Evolutionary conservation across 2,888 invertebrate genomes (phyloP).

Genomic region (Brenthis ino): DNA sequence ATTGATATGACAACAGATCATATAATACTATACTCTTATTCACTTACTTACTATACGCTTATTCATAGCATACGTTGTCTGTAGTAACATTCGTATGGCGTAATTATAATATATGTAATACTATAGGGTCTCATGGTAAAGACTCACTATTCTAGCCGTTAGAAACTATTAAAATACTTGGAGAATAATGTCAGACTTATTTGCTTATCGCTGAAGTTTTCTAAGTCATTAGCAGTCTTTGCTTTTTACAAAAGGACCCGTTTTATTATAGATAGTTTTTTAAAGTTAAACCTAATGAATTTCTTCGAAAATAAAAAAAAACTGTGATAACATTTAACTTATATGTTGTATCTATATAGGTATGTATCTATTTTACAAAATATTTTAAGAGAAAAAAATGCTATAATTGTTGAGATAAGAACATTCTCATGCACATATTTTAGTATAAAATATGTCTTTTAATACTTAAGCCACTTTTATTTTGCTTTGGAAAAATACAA

Average conservation of each 20-base stretch:
- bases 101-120: not conserved
- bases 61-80: not conserved
- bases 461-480: too few relatives aligned
- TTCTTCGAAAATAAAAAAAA: constrained; percentile 1
- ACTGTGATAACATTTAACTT: not conserved
- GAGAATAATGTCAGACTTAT: constrained; percentile 31
- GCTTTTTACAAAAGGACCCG: not conserved
- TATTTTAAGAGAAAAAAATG: too few relatives aligned
- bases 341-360: too few relatives aligned
- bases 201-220: constrained; percentile 18
- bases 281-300: not conserved
- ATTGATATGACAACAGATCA: too few relatives aligned
- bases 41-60: too few relatives aligned
- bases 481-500: too few relatives aligned
- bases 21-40: too few relatives aligned
- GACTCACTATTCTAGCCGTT: constrained; percentile 27
- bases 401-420: too few relatives aligned
- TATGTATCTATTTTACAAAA: too few relatives aligned
- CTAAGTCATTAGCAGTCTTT: constrained; percentile 10
- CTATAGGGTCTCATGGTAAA: not conserved
- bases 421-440: too few relatives aligned
- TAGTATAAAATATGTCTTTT: too few relatives aligned
- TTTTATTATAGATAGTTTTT: not conserved
- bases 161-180: constrained; percentile 38
- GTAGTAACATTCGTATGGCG: not conserved